Evolutionary conservation across 2,888 invertebrate genomes (phyloP), one percentile per base, ranked within the genome.

Genomic region (Leptodirus hochenwartii): DNA sequence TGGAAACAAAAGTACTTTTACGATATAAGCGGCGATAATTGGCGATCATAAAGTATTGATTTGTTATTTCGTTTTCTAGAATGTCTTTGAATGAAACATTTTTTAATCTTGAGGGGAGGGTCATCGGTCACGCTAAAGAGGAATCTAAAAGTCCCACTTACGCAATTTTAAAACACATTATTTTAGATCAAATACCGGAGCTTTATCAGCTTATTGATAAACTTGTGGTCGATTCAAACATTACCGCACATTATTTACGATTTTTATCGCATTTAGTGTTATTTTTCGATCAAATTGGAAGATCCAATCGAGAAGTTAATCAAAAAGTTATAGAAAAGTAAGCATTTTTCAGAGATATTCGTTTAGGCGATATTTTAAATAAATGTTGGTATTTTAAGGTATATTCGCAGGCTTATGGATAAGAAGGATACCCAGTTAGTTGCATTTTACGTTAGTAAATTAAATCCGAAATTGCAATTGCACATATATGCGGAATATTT

Each of bases 201-300:
- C 59, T 91, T 30, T 64, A 88, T 55, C 68, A 73, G 39, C 66
- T 71, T 37, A 66, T 85, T 40, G 62, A 69, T 27, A 54, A 57
- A 8, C 78, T 78, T 73, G 49, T 77, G 22, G 63, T 69, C 16
- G 58, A 54, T 32, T 52, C 56, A 14, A 59, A 58, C 23, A 58
- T 53, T 43, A 48, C 59, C 1, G 47, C 64, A 0, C 69, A 69
- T 25, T 70, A 81, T 39, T 50, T 84, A 16, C 59, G 93, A 39
- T 88, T 90, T 44, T 60, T 84, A 39, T 75, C 87, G 4, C 91
- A 93, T 54, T 60, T 93, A 29, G 68, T 85, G 9, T 58, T 93
- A 4, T 74, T 91, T 42, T 64, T 91, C 37, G 66, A 82, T 25
- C 69, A 76, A 41, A 72, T 87, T 46, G 84, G 84, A 1, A 64